Percentiles rank a stretch among this genome's conserved stretches.
phyloP scores from a whole-genome alignment of 2,113 vertebrate species.

The Asarcornis scutulata region DNA sequence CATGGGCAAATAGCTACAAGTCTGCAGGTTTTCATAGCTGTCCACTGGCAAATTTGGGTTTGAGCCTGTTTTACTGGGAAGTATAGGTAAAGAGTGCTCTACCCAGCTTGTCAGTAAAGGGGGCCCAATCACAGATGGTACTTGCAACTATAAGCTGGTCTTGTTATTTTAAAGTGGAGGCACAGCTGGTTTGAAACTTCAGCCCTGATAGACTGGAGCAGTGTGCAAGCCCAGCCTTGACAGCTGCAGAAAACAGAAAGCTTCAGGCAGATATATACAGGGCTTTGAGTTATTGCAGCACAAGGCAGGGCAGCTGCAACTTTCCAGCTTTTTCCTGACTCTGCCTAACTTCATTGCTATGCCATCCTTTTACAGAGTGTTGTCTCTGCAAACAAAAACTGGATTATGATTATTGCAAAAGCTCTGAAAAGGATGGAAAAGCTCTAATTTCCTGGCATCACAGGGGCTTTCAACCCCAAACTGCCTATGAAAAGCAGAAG shows the following conservation, averaged over 20 bases:
- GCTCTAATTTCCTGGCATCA: neutral
- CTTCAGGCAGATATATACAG: neutral
- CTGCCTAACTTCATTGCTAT: neutral
- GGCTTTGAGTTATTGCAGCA: neutral
- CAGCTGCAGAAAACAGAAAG: neutral
- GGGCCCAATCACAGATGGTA: no score
- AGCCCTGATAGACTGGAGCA: neutral
- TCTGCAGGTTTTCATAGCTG: neutral
- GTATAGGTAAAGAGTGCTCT: neutral
- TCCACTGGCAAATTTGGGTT: neutral
- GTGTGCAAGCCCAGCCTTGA: neutral
- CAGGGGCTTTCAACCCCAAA: neutral
- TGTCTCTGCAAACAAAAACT: neutral
- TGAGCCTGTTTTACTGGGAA: neutral
- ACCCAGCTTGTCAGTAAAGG: neutral
- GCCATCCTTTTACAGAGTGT: neutral
- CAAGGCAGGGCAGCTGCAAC: neutral
- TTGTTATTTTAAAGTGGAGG: neutral
- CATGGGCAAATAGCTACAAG: neutral
- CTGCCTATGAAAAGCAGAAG: neutral
- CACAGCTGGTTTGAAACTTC: neutral
- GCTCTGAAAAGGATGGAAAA: neutral
- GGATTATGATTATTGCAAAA: neutral
- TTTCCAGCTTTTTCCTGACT: neutral
- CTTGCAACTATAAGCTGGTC: no score